Conservation (phyloP, 2,888 invertebrate species). For the Drosophila neotestacea region DNA sequence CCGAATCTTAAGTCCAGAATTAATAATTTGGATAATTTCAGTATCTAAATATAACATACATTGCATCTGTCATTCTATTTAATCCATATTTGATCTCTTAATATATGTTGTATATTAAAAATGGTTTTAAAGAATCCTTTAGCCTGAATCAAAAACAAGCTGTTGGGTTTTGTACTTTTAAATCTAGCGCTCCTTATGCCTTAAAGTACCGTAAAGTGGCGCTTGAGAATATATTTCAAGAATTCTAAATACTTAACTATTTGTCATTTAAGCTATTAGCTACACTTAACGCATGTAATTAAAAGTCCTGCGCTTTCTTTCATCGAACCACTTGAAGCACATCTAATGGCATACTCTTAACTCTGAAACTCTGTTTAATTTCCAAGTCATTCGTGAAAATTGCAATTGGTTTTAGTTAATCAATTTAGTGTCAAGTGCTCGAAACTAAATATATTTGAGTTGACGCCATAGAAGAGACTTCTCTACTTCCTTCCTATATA, state of each 20-base stretch:
- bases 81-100: too few relatives aligned
- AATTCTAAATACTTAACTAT: neutral
- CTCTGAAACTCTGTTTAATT: neutral
- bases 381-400: slow-evolving; percentile 20
- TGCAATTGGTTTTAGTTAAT: slow-evolving; percentile 44
- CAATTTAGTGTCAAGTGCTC: slow-evolving; percentile 38
- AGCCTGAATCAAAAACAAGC: too few relatives aligned
- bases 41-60: too few relatives aligned
- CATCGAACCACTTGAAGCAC: slow-evolving; percentile 9
- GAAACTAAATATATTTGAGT: slow-evolving; percentile 1
- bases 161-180: too few relatives aligned
- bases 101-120: too few relatives aligned
- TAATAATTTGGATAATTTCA: too few relatives aligned
- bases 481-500: neutral
- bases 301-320: neutral
- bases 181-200: too few relatives aligned
- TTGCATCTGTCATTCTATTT: too few relatives aligned
- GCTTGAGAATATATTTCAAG: neutral
- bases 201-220: too few relatives aligned
- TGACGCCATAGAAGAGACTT: slow-evolving; percentile 8
- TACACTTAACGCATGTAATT: neutral
- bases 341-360: slow-evolving; percentile 8
- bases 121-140: too few relatives aligned
- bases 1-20: too few relatives aligned
- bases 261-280: neutral